Evolutionary conservation across 2,113 vertebrate genomes (phyloP).

Genomic region (Prinia subflava): DNA sequence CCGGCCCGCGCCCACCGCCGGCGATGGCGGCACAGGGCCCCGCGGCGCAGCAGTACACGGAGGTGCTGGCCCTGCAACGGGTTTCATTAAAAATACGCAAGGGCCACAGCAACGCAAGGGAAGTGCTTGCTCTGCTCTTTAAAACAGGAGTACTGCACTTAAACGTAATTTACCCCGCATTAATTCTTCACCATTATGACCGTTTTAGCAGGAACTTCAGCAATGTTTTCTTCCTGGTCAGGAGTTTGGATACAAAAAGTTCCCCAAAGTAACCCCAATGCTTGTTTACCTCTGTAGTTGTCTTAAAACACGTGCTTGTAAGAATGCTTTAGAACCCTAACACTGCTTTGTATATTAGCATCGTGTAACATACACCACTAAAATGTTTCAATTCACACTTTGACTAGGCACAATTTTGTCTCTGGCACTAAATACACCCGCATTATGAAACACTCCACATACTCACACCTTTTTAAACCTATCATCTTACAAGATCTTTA

Average conservation of each 20-base stretch:
- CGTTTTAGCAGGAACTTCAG: background rate
- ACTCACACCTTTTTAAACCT: background rate
- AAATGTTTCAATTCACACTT: background rate
- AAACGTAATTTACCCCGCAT: rapidly evolving
- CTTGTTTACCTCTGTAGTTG: background rate
- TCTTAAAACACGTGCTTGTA: background rate
- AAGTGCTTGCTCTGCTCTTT: rapidly evolving
- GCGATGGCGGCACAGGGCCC: background rate
- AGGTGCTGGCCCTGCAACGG: background rate
- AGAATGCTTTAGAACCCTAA: background rate
- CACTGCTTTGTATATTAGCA: background rate
- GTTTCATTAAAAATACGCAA: rapidly evolving
- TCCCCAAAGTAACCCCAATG: background rate
- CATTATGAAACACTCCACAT: background rate
- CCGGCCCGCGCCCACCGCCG: rapidly evolving
- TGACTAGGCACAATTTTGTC: background rate
- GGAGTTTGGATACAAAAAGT: background rate
- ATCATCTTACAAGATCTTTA: background rate
- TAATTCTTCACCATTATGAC: background rate
- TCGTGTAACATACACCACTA: background rate
- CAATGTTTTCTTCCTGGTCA: background rate
- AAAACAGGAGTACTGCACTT: background rate
- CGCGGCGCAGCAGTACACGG: background rate
- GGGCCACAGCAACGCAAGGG: rapidly evolving
- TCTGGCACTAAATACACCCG: background rate